Evolutionary conservation across 2,797 vertebrate species (phyloP), one percentile per base, ranked within the genome.

Genomic region (Natrix natrix): DNA sequence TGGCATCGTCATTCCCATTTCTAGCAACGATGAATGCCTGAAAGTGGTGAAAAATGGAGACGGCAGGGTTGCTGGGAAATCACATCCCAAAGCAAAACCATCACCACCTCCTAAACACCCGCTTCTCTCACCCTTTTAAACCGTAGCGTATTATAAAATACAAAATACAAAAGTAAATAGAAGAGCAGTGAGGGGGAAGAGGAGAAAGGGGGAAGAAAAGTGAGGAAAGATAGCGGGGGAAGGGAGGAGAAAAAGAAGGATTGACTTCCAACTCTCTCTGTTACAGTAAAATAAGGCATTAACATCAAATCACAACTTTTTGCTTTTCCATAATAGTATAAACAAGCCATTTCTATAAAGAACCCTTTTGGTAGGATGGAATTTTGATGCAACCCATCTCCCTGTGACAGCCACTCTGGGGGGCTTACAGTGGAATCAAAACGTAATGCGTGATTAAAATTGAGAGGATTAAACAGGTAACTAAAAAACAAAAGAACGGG

Each of bases 11-110:
- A 0, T 59, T 61, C 69, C 94, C 92, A 0, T 24, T 91, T 86
- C 95, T 94, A 3, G 17, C 91, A 55, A 97, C 93, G 69, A 97
- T 89, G 92, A 97, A 97, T 37, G 95, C 96, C 97, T 97, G 88
- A 32, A n/a, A 86, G 4, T 10, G 16, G 2, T 17, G 12, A 28
- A 48, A 26, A 2, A 4, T 1, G 3, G n/a, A 55, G 93, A 93
- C 17, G 14, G 93, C 52, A 91, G 14, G 8, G 20, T 54, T 22
- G 2, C 54, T 59, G 52, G 89, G 3, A 32, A 74, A 10, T 22
- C 17, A 8, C n/a, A 24, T 22, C 61, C 22, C 37, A 37, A 57
- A 74, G 37, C 54, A n/a, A 52, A 22, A 4, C 28, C 59, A n/a
- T 32, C 4, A 8, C 4, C 4, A 0, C 11, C 11, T 17, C n/a